Percentiles rank a stretch among this genome's conserved stretches.
These are phyloP conservation scores for Tubulanus polymorphus DNA, from an alignment of 2,888 invertebrate genomes.

Conservation along the genomic window DNA sequence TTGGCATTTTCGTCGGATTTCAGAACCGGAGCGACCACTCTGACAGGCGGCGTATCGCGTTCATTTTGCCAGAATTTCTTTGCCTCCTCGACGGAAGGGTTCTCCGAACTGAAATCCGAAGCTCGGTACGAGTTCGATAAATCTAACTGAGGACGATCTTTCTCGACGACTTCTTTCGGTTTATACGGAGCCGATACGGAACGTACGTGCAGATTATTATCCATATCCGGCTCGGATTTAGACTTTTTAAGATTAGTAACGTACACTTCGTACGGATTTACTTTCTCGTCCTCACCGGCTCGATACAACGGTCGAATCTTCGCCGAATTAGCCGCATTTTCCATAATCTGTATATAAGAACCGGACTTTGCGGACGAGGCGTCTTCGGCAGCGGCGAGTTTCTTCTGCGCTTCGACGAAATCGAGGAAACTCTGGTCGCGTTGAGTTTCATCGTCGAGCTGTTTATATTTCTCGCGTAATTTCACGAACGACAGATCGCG, in stretches of 20 bases:
- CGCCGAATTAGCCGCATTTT: slow-evolving; percentile 20
- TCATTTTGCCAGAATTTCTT: too few species aligned
- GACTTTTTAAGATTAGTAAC: slow-evolving; percentile 23
- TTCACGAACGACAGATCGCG: slow-evolving; percentile 18
- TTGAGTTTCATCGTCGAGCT: slow-evolving; percentile 17
- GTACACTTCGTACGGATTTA: slow-evolving; percentile 34
- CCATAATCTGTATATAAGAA: slow-evolving; percentile 23
- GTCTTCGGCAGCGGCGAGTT: slow-evolving; percentile 11
- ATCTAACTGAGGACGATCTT: too few species aligned
- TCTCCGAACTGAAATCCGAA: too few species aligned
- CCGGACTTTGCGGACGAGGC: slow-evolving; percentile 7
- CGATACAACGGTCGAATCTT: slow-evolving; percentile 31
- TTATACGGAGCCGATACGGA: slow-evolving; percentile 36
- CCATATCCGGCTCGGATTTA: slow-evolving; percentile 19
- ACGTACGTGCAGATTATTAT: slow-evolving; percentile 30
- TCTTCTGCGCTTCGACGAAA: not conserved
- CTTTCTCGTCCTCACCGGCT: slow-evolving; percentile 31
- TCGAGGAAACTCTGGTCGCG: slow-evolving; percentile 12
- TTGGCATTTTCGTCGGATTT: too few species aligned
- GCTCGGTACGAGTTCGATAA: too few species aligned
- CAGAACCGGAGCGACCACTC: too few species aligned
- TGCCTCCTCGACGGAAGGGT: too few species aligned
- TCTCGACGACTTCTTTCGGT: too few species aligned
- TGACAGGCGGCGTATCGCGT: too few species aligned
- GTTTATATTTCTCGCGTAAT: slow-evolving; percentile 20